Evolutionary conservation across 1,140 invertebrate genomes (phyloP).

Genomic region (Caligus rogercresseyi): DNA sequence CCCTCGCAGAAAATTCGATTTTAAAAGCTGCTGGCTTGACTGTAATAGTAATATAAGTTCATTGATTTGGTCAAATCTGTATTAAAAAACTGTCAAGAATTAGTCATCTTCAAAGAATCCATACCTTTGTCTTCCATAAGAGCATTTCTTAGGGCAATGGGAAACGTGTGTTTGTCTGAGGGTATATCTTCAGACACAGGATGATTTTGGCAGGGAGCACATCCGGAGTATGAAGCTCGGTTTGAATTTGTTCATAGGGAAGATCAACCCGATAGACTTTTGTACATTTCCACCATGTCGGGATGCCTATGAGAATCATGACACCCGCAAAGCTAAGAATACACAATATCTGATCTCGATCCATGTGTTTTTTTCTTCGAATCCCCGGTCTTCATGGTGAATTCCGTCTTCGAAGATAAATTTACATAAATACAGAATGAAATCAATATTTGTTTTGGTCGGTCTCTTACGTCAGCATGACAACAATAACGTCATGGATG

Average conservation of each 20-base stretch:
- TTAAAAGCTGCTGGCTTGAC: too few relatives aligned
- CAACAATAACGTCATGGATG: too few relatives aligned
- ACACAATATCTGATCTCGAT: neutral
- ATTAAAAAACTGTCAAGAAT: neutral
- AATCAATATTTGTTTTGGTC: too few relatives aligned
- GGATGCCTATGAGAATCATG: neutral
- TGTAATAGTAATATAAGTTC: too few relatives aligned
- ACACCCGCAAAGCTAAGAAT: neutral
- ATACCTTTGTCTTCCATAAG: neutral
- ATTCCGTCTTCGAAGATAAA: too few relatives aligned
- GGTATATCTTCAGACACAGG: neutral
- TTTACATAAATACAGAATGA: too few relatives aligned
- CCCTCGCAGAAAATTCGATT: neutral
- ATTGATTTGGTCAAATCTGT: neutral
- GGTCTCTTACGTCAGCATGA: too few relatives aligned
- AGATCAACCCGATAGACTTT: neutral
- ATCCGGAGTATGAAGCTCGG: neutral
- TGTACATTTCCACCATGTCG: neutral
- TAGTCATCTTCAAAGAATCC: neutral
- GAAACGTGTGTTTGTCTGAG: neutral
- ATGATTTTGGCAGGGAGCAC: neutral
- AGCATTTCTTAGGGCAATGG: neutral
- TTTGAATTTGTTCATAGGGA: slow-evolving; percentile 3
- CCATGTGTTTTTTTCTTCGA: neutral
- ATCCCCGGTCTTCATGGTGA: neutral